These are phyloP conservation scores for Lepidurus packardi DNA, from an alignment of 1,140 invertebrate species.

Conservation along the genomic window DNA sequence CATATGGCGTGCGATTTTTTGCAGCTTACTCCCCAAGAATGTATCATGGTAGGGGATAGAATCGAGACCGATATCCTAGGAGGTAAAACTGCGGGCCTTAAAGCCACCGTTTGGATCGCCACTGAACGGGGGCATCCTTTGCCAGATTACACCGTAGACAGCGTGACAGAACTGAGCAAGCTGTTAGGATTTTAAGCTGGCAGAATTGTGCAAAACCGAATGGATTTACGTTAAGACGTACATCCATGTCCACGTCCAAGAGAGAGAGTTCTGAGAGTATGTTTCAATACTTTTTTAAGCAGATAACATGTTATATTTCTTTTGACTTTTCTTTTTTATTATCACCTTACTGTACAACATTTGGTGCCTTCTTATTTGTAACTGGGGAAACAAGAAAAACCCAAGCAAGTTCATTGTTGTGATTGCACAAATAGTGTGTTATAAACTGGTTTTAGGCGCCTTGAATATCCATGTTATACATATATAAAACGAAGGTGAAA, in stretches of 20 bases:
- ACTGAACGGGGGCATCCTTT: constrained; percentile 34
- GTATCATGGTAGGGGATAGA: constrained; percentile 80
- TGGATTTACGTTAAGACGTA: background rate
- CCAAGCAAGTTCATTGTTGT: no score
- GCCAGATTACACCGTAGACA: constrained; percentile 41
- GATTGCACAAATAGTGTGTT: no score
- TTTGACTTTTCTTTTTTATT: no score
- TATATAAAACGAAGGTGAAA: background rate
- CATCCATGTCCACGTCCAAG: background rate
- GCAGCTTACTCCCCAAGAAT: constrained; percentile 61
- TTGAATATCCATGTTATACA: no score
- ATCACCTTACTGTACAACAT: no score
- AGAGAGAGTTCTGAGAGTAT: background rate
- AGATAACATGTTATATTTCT: no score
- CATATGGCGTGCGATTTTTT: constrained; percentile 64
- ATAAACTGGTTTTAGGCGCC: no score
- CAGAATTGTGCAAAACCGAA: background rate
- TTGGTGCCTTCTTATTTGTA: no score
- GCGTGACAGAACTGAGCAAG: constrained; percentile 35
- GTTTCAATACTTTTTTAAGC: no score
- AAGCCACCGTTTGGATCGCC: constrained; percentile 71
- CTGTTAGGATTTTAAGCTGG: background rate
- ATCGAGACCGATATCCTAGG: constrained; percentile 77
- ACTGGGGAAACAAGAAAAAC: no score
- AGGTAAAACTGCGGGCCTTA: constrained; percentile 64